Conservation (phyloP, 1,140 invertebrate species). For the Heliothis subflexa region DNA sequence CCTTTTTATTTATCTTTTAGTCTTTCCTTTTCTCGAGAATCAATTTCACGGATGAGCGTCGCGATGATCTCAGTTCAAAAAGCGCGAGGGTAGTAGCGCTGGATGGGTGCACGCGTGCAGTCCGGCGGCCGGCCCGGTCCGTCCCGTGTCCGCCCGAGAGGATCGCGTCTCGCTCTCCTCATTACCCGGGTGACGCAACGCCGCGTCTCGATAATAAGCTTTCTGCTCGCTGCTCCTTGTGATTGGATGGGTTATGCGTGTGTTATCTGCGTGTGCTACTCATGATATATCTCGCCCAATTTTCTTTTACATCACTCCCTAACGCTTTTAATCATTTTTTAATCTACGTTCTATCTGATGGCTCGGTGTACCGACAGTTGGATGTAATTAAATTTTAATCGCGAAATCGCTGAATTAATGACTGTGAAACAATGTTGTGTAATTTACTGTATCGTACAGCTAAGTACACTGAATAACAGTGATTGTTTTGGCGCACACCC, state of each 20-base stretch:
- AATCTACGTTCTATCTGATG: conserved; percentile 49
- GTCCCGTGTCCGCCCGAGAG: conserved; percentile 9
- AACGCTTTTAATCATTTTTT: conserved; percentile 56
- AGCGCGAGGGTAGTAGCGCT: conserved; percentile 71
- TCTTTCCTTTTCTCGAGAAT: conserved; percentile 85
- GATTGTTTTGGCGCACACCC: conserved; percentile 82
- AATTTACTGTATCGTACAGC: conserved; percentile 62
- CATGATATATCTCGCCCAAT: conserved; percentile 68
- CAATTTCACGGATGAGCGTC: conserved; percentile 86
- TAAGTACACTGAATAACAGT: conserved; percentile 79
- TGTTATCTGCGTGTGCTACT: conserved; percentile 70
- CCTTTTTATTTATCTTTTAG: conserved; percentile 86
- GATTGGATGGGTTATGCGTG: conserved; percentile 79
- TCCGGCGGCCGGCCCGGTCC: conserved; percentile 45
- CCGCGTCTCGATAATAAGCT: conserved; percentile 76
- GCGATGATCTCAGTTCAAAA: conserved; percentile 85
- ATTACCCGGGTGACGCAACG: conserved; percentile 68
- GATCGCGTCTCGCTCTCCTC: conserved; percentile 53
- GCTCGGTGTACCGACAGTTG: conserved; percentile 40
- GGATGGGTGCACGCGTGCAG: conserved; percentile 69
- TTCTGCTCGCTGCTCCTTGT: conserved; percentile 73
- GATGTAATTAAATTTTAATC: conserved; percentile 55
- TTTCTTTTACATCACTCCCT: conserved; percentile 66
- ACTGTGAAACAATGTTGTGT: conserved; percentile 52
- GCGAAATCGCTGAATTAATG: conserved; percentile 45